A percentile compares a stretch with the other conserved stretches of the same genome.
Conservation (phyloP, 2,113 vertebrate genomes). For the Hydropotes inermis region DNA sequence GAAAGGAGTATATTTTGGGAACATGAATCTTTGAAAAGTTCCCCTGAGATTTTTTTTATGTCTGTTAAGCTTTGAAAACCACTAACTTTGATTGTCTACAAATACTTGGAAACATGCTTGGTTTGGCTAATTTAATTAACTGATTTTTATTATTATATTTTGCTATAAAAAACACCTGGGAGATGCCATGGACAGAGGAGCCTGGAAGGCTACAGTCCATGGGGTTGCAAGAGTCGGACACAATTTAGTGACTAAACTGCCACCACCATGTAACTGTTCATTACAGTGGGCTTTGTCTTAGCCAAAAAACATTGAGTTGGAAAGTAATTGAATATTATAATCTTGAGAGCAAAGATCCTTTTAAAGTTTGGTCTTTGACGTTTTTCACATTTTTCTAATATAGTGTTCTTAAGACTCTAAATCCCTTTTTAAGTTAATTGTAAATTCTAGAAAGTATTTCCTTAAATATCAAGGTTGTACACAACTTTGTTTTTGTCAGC, state of each 20-base stretch:
- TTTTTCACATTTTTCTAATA: neutral
- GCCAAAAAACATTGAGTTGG: neutral
- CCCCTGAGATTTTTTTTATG: neutral
- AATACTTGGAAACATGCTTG: neutral
- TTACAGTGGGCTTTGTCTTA: neutral
- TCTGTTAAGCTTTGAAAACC: neutral
- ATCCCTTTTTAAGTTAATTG: neutral
- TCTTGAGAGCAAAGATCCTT: neutral
- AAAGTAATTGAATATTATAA: neutral
- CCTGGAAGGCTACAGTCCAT: neutral
- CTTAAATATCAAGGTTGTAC: neutral
- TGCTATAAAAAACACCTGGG: neutral
- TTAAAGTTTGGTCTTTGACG: neutral
- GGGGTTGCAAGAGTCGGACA: neutral
- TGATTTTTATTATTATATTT: neutral
- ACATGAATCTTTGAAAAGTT: neutral
- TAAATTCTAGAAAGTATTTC: neutral
- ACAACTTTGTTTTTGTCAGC: neutral
- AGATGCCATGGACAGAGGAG: neutral
- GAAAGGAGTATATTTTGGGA: neutral
- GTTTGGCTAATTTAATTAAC: neutral
- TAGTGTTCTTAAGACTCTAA: neutral
- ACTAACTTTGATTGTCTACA: neutral
- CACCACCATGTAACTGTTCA: neutral
- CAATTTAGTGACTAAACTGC: neutral